Base-by-base conservation (phyloP, 2,888 invertebrate species). In the Spilarctia lutea region DNA sequence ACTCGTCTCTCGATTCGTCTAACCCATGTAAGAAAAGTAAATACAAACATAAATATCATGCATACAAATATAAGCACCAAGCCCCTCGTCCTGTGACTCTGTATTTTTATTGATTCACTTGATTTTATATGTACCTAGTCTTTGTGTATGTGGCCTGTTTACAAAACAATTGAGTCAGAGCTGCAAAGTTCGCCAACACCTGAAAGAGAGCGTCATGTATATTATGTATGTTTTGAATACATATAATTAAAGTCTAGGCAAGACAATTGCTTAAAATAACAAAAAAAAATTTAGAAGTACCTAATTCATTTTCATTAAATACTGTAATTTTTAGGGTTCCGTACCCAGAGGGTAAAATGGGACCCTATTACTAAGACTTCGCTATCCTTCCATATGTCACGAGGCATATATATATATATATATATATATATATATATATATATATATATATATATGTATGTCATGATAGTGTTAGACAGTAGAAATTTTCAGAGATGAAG, bases 111-210 rank as follows among this genome's bases (percentile, higher is more conserved):
- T 60, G 27, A 16, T 60, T 27, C 16, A 60, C 11, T 30, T 60
- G 13, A 16, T 45, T 16, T 45, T 16, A n/a, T n/a, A 60, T 8
- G n/a, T 27, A 60, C 48, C 20, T 60, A 30, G 60, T 60, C 27
- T n/a, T 65, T 48, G 30, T 71, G 71, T 3, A n/a, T 11, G 71
- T 30, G 20, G 6, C 48, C 10, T 27, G 69, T 27, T 56, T 39
- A 70, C 56, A 39, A 70, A 70, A 27, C n/a, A n/a, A n/a, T 60
- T 56, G 56, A 70, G 39, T 70, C 56, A 70, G n/a, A 1, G 35
- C 18, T 18, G 39, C 48, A 48, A 48, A 68, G 68, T 48, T 68
- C 48, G 33, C 48, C 33, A 4, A 33, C 48, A 33, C 33, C 24
- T 48, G 68, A 18, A 48, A 68, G 30, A 68, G 48, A 68, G 27